phyloP scores from a whole-genome alignment of 1,140 invertebrate genomes.

The Anastatus disparis region DNA sequence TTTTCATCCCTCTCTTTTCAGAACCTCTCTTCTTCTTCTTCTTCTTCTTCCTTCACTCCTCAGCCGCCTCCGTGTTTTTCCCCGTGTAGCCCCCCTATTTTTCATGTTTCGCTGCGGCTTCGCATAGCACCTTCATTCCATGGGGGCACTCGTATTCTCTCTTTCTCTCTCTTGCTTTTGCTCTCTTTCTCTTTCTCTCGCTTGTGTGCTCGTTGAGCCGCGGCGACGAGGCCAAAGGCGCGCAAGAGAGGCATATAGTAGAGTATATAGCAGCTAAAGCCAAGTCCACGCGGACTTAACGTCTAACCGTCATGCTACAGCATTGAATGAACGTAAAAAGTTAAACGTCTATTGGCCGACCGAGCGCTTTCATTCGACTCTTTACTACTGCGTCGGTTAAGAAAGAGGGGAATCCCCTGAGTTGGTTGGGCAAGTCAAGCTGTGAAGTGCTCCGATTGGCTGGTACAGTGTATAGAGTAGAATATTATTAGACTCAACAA shows the following conservation, averaged over 20 bases:
- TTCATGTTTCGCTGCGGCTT: constrained; percentile 69
- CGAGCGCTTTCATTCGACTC: constrained; percentile 52
- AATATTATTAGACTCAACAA: constrained; percentile 51
- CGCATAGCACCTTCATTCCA: constrained; percentile 67
- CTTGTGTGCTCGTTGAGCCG: constrained; percentile 7
- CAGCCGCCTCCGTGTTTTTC: constrained; percentile 62
- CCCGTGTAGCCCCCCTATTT: constrained; percentile 67
- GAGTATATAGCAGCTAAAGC: constrained; percentile 16
- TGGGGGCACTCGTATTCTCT: constrained; percentile 48
- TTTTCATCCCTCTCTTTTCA: too few relatives aligned
- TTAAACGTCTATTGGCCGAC: constrained; percentile 56
- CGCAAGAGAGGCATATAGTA: background rate
- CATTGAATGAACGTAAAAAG: too few relatives aligned
- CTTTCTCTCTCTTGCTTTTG: constrained; percentile 17
- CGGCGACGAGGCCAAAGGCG: constrained; percentile 29
- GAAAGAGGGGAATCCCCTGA: background rate
- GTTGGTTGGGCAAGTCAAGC: constrained; percentile 47
- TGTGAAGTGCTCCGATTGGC: constrained; percentile 46
- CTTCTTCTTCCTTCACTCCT: constrained; percentile 36
- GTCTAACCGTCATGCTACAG: constrained; percentile 41
- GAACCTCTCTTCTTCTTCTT: too few relatives aligned
- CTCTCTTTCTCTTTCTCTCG: background rate
- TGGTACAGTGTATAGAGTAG: constrained; percentile 34
- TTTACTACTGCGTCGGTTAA: constrained; percentile 41
- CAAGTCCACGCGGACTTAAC: constrained; percentile 59